A percentile compares a stretch with the other conserved stretches of the same genome.
phyloP scores from a whole-genome alignment of 1,140 invertebrate genomes.

The Oreohelix idahoensis region DNA sequence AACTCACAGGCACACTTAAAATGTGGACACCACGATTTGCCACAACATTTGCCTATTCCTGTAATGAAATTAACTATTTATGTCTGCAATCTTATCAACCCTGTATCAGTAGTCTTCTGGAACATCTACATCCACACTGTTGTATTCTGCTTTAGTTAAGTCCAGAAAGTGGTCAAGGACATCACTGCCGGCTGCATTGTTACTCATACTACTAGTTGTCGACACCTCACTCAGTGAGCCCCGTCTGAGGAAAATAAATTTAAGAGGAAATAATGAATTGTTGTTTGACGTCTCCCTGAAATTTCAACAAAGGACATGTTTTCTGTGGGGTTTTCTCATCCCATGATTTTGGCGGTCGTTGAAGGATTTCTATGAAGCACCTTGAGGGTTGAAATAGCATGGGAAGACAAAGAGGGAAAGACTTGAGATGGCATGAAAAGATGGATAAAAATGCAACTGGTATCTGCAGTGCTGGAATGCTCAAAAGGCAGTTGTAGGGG shows the following conservation, averaged over 20 bases:
- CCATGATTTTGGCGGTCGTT: too few relatives aligned
- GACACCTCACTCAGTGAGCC: conserved; percentile 46
- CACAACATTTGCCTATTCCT: neutral
- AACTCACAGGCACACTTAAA: too few relatives aligned
- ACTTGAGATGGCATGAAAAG: too few relatives aligned
- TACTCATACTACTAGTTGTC: conserved; percentile 48
- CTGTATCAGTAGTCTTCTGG: neutral
- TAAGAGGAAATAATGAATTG: too few relatives aligned
- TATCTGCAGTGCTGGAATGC: too few relatives aligned
- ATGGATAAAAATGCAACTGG: too few relatives aligned
- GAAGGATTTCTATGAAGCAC: too few relatives aligned
- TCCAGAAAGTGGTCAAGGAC: conserved; percentile 42
- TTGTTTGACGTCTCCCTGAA: neutral
- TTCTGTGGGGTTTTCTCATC: too few relatives aligned
- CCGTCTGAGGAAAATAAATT: conserved; percentile 22
- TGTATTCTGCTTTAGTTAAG: conserved; percentile 39
- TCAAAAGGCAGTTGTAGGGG: too few relatives aligned
- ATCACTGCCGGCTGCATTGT: conserved; percentile 41
- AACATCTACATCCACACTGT: conserved; percentile 45
- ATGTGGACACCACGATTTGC: neutral
- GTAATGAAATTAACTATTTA: neutral
- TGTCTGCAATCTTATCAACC: neutral
- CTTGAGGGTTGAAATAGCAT: too few relatives aligned
- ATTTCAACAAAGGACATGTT: too few relatives aligned
- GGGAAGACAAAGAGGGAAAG: too few relatives aligned